Base-by-base conservation (phyloP, 2,888 invertebrate genomes). In the Colostygia pectinataria region DNA sequence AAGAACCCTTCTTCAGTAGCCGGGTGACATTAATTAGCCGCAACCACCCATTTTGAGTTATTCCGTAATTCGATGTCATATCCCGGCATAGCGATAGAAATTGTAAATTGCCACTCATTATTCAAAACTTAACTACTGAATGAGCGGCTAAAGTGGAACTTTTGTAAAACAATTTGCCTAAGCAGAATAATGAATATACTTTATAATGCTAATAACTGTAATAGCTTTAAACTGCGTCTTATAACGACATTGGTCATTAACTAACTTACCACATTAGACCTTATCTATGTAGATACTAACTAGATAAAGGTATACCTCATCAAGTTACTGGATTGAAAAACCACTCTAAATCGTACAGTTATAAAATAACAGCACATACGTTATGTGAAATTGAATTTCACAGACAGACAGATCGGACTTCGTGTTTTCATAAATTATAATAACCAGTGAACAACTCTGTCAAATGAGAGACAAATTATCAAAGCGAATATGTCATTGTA, bases 41-140 rank as follows among this genome's bases (percentile, higher is more conserved):
- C 61, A 54, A 53, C 54, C 55, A 62, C 54, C 58, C 59, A 58
- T 60, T 58, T 68, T 63, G 66, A 76, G 79, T 80, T 77, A 83
- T 81, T 76, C 65, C 68, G 80, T 80, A 81, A 84, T 79, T 77
- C 66, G 78, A 82, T 69, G 71, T 72, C 74, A 70, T 70, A 68
- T 68, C 54, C 58, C 66, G 55, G 61, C 61, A 65, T 69, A 68
- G 66, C 61, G 56, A 31, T 51, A 59, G 52, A 51, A 60, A 65
- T 55, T 52, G 52, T 29, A 55, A 52, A 52, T 52, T 45, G 15
- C 6, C 25, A 15, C 43, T 41, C 50, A 65, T 69, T 66, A 66
- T 55, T 66, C 57, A 67, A 52, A 37, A 56, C 50, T 43, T 66
- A 66, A 65, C 61, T 60, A 63, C 61, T 40, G 55, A 42, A 38